Base-by-base conservation (phyloP, 2,113 vertebrate species). In the Orycteropus afer region DNA sequence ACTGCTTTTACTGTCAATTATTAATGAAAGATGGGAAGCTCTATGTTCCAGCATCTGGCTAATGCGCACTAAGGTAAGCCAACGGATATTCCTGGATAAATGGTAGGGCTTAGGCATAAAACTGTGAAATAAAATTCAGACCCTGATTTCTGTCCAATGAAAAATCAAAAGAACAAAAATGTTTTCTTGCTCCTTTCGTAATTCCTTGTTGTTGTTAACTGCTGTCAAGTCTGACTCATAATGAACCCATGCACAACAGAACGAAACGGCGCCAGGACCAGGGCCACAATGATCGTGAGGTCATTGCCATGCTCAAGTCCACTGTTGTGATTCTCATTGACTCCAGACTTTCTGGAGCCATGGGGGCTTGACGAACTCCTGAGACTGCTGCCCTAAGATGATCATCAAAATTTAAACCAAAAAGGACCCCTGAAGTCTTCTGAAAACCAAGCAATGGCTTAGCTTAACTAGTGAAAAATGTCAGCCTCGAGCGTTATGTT, bases 1-100 rank as follows among this genome's bases (percentile, higher is more conserved):
- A 94, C 53, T 90, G 47, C 27, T 93, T 94, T 95, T 85, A 79
- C 37, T 84, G 76, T 97, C 88, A 63, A 91, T 89, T 84, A 93
- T 93, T 92, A 93, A 49, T 65, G 84, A 90, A 40, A 93, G 81
- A 63, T 65, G 32, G 25, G 83, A 90, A 89, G 49, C 34, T n/a
- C 67, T 77, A 90, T 61, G n/a, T n/a, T n/a, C n/a, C 69, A 92
- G 65, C 29, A 83, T 76, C 45, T 92, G 59, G 55, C 73, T 85
- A 89, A 95, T 79, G 82, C 92, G 37, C 3, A 85, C 53, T 29
- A 86, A n/a, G 32, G 14, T 25, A 73, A 91, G 73, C 55, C 65
- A 90, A 47, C 93, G 85, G 78, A 86, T 27, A 92, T 53, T 93
- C 42, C 51, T 61, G 55, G 67, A 83, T 79, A 59, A 91, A 90